phyloP scores from a whole-genome alignment of 2,113 vertebrate genomes.

The Microtus richardsoni region DNA sequence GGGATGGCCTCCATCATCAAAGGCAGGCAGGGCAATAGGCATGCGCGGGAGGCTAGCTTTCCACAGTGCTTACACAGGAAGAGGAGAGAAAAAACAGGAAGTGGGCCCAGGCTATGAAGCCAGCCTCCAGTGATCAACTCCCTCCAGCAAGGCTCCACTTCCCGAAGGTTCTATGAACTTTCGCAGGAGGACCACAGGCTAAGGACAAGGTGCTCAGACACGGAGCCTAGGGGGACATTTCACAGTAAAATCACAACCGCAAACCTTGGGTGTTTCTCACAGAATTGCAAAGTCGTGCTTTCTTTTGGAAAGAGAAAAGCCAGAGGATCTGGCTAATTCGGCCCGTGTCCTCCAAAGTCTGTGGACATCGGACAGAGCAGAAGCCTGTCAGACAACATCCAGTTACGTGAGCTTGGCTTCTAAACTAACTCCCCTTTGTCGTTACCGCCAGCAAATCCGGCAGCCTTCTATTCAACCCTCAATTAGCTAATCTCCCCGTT shows the following conservation, averaged over 20 bases:
- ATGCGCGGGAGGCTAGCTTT: no score
- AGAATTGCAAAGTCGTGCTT: background rate
- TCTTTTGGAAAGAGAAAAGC: background rate
- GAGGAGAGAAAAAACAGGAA: background rate
- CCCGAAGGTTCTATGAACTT: background rate
- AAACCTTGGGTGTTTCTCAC: background rate
- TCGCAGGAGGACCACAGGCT: no score
- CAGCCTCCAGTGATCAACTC: background rate
- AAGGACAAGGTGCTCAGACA: background rate
- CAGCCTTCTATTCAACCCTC: background rate
- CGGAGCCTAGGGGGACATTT: background rate
- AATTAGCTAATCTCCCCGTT: slow-evolving; percentile 24
- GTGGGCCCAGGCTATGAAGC: no score
- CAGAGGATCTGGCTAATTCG: background rate
- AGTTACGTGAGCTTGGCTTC: background rate
- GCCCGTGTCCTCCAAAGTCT: background rate
- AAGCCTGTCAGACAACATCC: background rate
- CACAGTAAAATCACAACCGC: background rate
- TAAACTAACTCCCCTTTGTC: background rate
- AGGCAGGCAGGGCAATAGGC: background rate
- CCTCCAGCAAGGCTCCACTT: background rate
- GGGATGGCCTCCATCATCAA: background rate
- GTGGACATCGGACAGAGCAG: background rate
- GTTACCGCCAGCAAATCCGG: background rate
- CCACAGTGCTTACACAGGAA: background rate